A percentile compares a stretch with the other conserved stretches of the same genome.
phyloP scores from a whole-genome alignment of 2,113 vertebrate species.

The Oreocharis arfaki region DNA sequence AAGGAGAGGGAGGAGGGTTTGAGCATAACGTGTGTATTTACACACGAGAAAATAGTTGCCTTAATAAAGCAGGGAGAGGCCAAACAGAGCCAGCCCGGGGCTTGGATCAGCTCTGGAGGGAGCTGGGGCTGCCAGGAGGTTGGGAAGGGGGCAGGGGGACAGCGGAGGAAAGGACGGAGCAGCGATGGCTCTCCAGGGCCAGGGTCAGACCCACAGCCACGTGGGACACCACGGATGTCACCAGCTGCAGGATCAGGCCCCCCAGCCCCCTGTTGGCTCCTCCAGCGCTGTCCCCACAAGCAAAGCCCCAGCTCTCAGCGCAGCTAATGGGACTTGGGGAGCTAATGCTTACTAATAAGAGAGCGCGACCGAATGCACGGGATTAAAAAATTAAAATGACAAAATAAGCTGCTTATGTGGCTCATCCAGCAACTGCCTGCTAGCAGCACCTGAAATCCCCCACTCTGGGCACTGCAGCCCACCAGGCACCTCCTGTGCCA shows the following conservation, averaged over 20 bases:
- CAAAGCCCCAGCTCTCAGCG: not conserved
- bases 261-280: not conserved
- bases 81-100: not conserved
- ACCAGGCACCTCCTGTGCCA: not conserved
- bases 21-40: rapidly evolving
- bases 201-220: not conserved
- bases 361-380: not conserved
- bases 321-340: conserved; percentile 46
- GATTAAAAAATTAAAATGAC: conserved; percentile 65
- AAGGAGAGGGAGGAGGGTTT: not conserved
- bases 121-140: not conserved
- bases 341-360: conserved; percentile 65
- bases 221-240: rapidly evolving
- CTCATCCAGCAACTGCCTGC: not conserved
- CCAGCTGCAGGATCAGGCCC: not conserved
- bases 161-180: not conserved
- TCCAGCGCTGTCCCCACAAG: not conserved
- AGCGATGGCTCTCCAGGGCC: rapidly evolving
- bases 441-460: not conserved
- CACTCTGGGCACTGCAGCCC: not conserved
- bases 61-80: not conserved
- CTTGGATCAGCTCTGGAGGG: not conserved
- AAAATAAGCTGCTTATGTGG: conserved; percentile 51
- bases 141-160: not conserved
- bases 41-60: not conserved